Conservation (phyloP, 2,797 vertebrate genomes). For the Borostomias antarcticus region DNA sequence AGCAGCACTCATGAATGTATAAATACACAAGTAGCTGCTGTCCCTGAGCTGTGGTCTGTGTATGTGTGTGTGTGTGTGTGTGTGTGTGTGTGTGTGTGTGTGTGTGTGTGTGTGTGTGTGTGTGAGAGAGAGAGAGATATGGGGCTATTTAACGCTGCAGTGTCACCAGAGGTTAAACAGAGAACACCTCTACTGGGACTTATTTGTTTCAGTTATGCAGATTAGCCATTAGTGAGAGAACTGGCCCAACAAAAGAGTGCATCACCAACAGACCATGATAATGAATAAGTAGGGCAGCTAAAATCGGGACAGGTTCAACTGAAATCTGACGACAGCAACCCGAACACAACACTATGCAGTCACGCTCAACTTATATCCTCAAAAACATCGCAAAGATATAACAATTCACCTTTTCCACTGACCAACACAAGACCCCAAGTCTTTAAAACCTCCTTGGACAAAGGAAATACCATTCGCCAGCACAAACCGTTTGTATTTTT, state of each 20-base stretch:
- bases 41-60: conserved; percentile 17
- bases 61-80: conserved; percentile 5
- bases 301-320: conserved; percentile 13
- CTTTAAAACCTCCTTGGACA: conserved; percentile 51
- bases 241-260: conserved; percentile 9
- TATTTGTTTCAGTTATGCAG: conserved; percentile 45
- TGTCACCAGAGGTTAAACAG: conserved; percentile 53
- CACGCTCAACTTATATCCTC: conserved; percentile 29
- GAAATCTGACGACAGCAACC: not conserved
- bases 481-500: conserved; percentile 74
- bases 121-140: not conserved
- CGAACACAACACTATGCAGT: conserved; percentile 10
- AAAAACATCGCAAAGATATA: conserved; percentile 34
- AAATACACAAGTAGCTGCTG: conserved; percentile 68
- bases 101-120: not conserved
- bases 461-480: conserved; percentile 62
- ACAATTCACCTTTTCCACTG: conserved; percentile 39
- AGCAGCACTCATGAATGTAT: conserved; percentile 67
- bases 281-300: not conserved
- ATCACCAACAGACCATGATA: conserved; percentile 15
- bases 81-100: not conserved
- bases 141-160: conserved; percentile 29
- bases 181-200: conserved; percentile 32
- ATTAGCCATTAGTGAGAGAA: conserved; percentile 39
- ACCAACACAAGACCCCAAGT: conserved; percentile 12